Evolutionary conservation across 1,140 invertebrate genomes (phyloP).

Genomic region (Eciton burchellii): DNA sequence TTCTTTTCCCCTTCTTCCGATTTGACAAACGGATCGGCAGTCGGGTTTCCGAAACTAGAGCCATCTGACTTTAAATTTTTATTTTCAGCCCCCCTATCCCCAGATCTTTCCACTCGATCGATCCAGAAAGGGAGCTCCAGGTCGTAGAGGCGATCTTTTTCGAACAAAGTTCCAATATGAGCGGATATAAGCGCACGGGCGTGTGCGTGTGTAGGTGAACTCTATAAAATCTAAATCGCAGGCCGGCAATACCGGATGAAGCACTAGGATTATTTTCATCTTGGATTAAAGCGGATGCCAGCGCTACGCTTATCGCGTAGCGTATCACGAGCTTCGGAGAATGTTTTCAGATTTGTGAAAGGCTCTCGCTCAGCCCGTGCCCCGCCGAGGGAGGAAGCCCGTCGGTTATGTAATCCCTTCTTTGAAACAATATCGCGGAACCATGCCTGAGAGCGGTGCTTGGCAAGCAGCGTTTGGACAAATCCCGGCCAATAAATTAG

Average conservation of each 20-base stretch:
- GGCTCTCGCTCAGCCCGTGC: too few species aligned
- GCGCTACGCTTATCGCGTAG: background rate
- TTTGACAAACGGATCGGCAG: too few species aligned
- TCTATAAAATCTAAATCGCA: constrained; percentile 44
- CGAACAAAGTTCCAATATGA: constrained; percentile 41
- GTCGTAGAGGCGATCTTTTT: background rate
- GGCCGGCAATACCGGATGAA: background rate
- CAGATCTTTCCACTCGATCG: too few species aligned
- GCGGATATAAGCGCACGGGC: background rate
- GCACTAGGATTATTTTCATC: constrained; percentile 29
- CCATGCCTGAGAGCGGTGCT: background rate
- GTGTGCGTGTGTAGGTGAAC: background rate
- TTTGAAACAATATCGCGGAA: background rate
- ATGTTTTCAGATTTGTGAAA: background rate
- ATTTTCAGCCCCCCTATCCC: too few species aligned
- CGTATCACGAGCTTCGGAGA: constrained; percentile 10
- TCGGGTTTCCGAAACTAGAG: too few species aligned
- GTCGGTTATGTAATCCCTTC: constrained; percentile 8
- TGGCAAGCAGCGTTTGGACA: background rate
- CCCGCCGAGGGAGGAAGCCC: too few species aligned
- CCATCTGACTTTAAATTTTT: too few species aligned
- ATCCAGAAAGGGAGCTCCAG: background rate
- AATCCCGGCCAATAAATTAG: background rate
- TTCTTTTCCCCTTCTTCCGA: too few species aligned
- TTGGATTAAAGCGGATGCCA: constrained; percentile 36